A percentile compares a stretch with the other conserved stretches of the same genome.
Conservation (phyloP, 37 sponge, comb jelly and placozoan genomes). For the Eunapius fragilis region DNA sequence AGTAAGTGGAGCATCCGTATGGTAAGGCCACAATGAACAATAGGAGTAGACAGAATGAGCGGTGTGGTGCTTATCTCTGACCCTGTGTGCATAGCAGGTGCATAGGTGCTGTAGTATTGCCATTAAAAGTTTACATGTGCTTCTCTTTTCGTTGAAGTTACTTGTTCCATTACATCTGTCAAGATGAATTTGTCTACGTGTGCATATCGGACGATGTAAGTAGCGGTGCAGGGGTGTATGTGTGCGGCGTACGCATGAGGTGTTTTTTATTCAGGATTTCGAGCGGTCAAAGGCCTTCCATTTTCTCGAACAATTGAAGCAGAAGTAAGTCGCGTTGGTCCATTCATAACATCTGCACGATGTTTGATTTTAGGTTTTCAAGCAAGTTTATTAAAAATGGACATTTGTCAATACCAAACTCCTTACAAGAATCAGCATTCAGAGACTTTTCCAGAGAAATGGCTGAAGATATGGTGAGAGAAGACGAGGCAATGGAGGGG, state of each 20-base stretch:
- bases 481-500: background rate
- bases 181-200: conserved; percentile 69
- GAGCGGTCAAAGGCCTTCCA: conserved; percentile 83
- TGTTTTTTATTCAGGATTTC: conserved; percentile 78
- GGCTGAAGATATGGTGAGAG: conserved; percentile 48
- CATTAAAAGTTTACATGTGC: too few relatives aligned
- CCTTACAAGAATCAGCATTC: conserved; percentile 4
- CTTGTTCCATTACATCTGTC: conserved; percentile 79
- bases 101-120: background rate
- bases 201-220: conserved; percentile 91
- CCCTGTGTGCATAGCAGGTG: background rate
- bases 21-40: too few relatives aligned
- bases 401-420: conserved; percentile 20
- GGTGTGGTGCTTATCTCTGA: background rate
- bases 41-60: background rate
- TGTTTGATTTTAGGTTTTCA: conserved; percentile 20
- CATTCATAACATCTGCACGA: background rate
- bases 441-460: conserved; percentile 41
- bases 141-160: conserved; percentile 51
- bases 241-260: background rate
- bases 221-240: background rate
- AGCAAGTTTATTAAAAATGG: conserved; percentile 14
- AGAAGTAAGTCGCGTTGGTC: conserved; percentile 26
- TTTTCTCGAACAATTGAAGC: conserved; percentile 66
- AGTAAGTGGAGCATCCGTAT: conserved; percentile 34